Evolutionary conservation across 2,888 invertebrate genomes (phyloP), one percentile per base, ranked within the genome.

Genomic region (Phoronis australis): DNA sequence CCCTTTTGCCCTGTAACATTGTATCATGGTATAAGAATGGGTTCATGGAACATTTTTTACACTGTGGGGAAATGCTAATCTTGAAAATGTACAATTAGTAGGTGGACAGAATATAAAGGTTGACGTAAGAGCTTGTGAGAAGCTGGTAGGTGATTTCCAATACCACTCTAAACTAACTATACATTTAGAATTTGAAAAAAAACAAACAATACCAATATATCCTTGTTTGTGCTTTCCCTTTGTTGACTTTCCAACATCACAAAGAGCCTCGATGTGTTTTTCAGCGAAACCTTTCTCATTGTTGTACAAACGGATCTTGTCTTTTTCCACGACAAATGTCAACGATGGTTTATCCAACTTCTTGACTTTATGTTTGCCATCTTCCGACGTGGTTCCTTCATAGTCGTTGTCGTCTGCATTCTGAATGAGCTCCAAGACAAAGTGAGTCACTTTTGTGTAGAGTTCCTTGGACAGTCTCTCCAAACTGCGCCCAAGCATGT

Each of bases 381-480:
- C 61, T 6, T 54, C 48, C 15, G 50, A 54, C 5, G 45, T 51
- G 9, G 40, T 40, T 43, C 24, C 22, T n/a, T 38, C 51, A 60
- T 78, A 77, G 45, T 52, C 47, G 52, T 78, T 77, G 58, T 77
- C 77, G 43, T 77, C 77, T 22, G 77, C 77, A 61, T 77, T 77
- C 64, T 77, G 77, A 37, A 71, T 65, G 45, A 77, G 58, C 58
- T 77, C 77, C 35, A 75, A 61, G 15, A 77, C 70, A 62, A 77
- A 76, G 60, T 76, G 76, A 4, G 73, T 72, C 51, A 75, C 73
- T 47, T 70, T 72, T 59, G 69, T 69, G 59, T 73, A 75, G 21
- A 72, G 52, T 45, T 71, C 70, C 41, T 63, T 64, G 2, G 70
- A 71, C 25, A 71, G 48, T 23, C 68, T 54, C 48, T 75, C 70